Base-by-base conservation (phyloP, 2,113 vertebrate genomes). In the Perognathus longimembris region DNA sequence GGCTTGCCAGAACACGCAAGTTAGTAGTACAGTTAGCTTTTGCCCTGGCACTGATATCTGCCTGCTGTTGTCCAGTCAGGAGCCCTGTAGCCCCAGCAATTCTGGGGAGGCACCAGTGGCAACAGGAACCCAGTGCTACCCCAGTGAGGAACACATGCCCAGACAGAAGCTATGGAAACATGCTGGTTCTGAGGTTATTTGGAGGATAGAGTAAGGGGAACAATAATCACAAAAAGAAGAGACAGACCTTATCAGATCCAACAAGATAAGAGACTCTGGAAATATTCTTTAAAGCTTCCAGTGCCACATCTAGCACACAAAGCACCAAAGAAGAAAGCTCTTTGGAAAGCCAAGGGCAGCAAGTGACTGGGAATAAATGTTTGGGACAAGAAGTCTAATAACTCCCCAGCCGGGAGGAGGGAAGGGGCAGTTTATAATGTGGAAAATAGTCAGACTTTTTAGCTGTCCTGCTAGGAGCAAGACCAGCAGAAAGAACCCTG, bases 221-320 rank as follows among this genome's bases (percentile, higher is more conserved):
- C 1, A 8, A 34, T 40, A 63, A 57, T 45, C 57, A 30, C 76
- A 64, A 54, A 81, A 90, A n/a, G 21, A 86, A 17, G n/a, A 67
- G 6, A 30, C 61, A 79, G 70, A 28, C 18, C 38, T n/a, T 17
- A 5, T 26, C 50, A 57, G 54, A 63, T 67, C 45, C 63, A 57
- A 84, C 45, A 78, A 36, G 14, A 70, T 5, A 5, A 40, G 42
- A 78, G 22, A 59, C 20, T 45, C 59, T 10, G 28, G 71, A 86
- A 91, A 45, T 36, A 57, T 70, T 54, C 63, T 89, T 85, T 78
- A 88, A 88, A 85, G 86, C 17, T 54, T 40, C 64, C 67, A 69
- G 76, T 30, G 28, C 28, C 28, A 30, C 6, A 57, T 64, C 86
- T 38, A 40, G n/a, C 30, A 69, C 30, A 2, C 28, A 26, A 40